Conservation (phyloP, 1,140 invertebrate genomes). For the Lethrus apterus region DNA sequence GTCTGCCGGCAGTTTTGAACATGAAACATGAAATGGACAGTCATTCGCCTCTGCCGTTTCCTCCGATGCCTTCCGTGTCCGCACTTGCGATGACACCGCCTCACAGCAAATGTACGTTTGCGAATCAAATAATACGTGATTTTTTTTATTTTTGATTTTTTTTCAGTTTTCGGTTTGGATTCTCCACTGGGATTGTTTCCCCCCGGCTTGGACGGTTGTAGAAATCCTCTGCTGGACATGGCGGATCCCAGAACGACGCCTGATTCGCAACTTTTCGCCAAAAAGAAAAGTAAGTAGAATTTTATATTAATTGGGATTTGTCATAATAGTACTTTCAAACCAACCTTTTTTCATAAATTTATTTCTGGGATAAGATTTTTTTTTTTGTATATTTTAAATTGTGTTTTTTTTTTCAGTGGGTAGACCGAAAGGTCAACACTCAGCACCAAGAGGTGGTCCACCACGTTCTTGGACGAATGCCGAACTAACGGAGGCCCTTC, state of each 20-base stretch:
- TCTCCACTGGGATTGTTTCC: conserved; percentile 63
- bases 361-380: neutral
- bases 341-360: neutral
- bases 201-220: conserved; percentile 60
- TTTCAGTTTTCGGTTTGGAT: conserved; percentile 67
- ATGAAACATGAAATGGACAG: conserved; percentile 44
- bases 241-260: conserved; percentile 53
- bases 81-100: conserved; percentile 69
- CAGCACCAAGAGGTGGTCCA: conserved; percentile 77
- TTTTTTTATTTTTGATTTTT: too few species aligned
- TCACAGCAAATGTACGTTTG: conserved; percentile 57
- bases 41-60: conserved; percentile 55
- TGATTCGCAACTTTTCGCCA: conserved; percentile 52
- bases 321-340: neutral
- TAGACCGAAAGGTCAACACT: conserved; percentile 79
- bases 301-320: conserved; percentile 1
- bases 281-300: conserved; percentile 62
- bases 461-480: conserved; percentile 85
- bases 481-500: conserved; percentile 78
- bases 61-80: conserved; percentile 61
- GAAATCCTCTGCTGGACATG: conserved; percentile 63
- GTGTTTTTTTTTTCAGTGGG: conserved; percentile 44
- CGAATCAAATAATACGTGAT: neutral
- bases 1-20: conserved; percentile 43
- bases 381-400: too few species aligned